Percentiles rank a stretch among this genome's conserved stretches.
Evolutionary conservation across 1,140 invertebrate species (phyloP).

Genomic region (Heliconius melpomene): DNA sequence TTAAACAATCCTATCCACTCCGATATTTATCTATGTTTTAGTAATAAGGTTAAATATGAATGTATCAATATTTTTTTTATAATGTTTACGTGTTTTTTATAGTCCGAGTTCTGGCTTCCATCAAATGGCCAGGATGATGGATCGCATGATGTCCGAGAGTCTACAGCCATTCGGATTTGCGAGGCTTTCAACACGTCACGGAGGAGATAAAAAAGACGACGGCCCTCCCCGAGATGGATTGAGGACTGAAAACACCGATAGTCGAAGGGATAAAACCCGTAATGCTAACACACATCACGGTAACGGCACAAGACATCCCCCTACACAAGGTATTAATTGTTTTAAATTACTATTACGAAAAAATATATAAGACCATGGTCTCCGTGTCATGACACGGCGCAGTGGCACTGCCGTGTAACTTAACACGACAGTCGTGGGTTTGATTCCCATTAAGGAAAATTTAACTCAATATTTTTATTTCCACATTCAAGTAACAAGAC

Average conservation of each 20-base stretch:
- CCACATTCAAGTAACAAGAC: too few species aligned
- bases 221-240: slow-evolving; percentile 65
- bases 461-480: too few species aligned
- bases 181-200: slow-evolving; percentile 80
- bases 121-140: slow-evolving; percentile 88
- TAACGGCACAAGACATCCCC: slow-evolving; percentile 69
- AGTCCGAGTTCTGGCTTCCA: slow-evolving; percentile 82
- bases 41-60: neutral
- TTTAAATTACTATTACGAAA: too few species aligned
- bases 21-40: neutral
- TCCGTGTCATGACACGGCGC: too few species aligned
- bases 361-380: too few species aligned
- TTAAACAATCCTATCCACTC: neutral
- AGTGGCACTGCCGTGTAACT: too few species aligned
- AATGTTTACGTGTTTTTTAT: slow-evolving; percentile 14
- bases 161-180: slow-evolving; percentile 84
- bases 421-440: too few species aligned
- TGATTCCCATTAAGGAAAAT: too few species aligned
- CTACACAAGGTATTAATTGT: slow-evolving; percentile 62
- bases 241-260: slow-evolving; percentile 62
- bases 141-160: slow-evolving; percentile 85
- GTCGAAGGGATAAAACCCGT: slow-evolving; percentile 53
- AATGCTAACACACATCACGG: slow-evolving; percentile 55
- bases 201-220: slow-evolving; percentile 46
- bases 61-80: neutral